These are phyloP conservation scores for Apoda limacodes DNA, from an alignment of 2,888 invertebrate genomes.

Conservation along the genomic window DNA sequence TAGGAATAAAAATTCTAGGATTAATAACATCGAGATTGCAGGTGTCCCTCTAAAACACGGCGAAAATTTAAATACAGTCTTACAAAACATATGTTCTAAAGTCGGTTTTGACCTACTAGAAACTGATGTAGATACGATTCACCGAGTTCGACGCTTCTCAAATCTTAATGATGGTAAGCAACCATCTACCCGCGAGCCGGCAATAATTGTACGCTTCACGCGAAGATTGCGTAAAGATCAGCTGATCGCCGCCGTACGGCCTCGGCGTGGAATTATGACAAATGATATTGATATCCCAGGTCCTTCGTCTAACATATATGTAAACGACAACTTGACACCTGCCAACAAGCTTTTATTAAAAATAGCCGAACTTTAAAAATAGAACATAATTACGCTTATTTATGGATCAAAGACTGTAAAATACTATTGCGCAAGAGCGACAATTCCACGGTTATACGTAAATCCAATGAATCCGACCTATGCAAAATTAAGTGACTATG, in stretches of 20 bases:
- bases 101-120: too few species aligned
- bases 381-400: slow-evolving; percentile 6
- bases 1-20: too few species aligned
- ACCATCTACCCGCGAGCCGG: too few species aligned
- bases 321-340: slow-evolving; percentile 17
- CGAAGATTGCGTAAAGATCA: too few species aligned
- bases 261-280: slow-evolving; percentile 12
- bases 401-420: slow-evolving; percentile 15
- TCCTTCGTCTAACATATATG: slow-evolving; percentile 8
- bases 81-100: too few species aligned
- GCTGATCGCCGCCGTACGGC: slow-evolving; percentile 13
- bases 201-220: slow-evolving; percentile 11
- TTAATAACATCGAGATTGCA: too few species aligned
- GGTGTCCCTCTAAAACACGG: too few species aligned
- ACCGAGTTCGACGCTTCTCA: too few species aligned
- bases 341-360: slow-evolving; percentile 13
- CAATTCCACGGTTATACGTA: slow-evolving; percentile 1
- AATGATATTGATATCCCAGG: slow-evolving; percentile 14
- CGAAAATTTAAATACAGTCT: too few species aligned
- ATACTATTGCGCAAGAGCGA: slow-evolving; percentile 13
- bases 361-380: slow-evolving; percentile 4
- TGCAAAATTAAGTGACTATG: slow-evolving; percentile 7
- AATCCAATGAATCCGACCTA: slow-evolving; percentile 1
- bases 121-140: too few species aligned
- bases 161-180: too few species aligned